Conservation (phyloP, 2,888 invertebrate species). For the Petrolisthes manimaculis region DNA sequence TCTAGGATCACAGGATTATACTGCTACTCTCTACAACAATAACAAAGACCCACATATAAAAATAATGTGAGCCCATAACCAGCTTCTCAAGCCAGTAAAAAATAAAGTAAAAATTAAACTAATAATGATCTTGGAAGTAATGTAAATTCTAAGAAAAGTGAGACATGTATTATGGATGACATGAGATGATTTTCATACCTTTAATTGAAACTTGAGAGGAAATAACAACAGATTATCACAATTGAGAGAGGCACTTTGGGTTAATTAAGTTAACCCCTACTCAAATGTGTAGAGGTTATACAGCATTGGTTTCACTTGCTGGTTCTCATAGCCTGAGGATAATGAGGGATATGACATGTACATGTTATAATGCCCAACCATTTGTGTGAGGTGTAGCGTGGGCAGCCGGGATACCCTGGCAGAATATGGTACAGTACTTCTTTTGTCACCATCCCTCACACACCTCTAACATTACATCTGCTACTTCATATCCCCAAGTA, state of each 20-base stretch:
- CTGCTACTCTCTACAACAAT: constrained; percentile 61
- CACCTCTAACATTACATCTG: constrained; percentile 12
- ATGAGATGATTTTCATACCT: constrained; percentile 51
- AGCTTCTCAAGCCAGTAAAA: constrained; percentile 44
- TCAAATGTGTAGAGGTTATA: constrained; percentile 63
- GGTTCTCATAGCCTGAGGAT: constrained; percentile 54
- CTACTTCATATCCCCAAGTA: constrained; percentile 28
- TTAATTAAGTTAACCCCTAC: constrained; percentile 62
- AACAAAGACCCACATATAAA: constrained; percentile 55
- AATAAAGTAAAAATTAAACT: constrained; percentile 29
- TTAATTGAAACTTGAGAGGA: constrained; percentile 61
- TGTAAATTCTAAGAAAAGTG: constrained; percentile 36
- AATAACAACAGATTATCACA: constrained; percentile 66
- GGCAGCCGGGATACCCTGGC: background rate
- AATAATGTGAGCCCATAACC: constrained; percentile 47
- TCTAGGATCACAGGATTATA: constrained; percentile 63
- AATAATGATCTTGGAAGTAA: constrained; percentile 26
- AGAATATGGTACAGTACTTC: background rate
- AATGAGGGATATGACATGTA: constrained; percentile 33
- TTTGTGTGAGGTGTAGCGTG: background rate
- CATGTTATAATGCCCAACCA: background rate
- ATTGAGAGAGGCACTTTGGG: constrained; percentile 66
- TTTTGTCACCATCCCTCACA: constrained; percentile 14
- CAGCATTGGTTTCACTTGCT: constrained; percentile 51
- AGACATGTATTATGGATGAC: constrained; percentile 49